Conservation (phyloP, 2,888 invertebrate species). For the Gymnocheta viridis region DNA sequence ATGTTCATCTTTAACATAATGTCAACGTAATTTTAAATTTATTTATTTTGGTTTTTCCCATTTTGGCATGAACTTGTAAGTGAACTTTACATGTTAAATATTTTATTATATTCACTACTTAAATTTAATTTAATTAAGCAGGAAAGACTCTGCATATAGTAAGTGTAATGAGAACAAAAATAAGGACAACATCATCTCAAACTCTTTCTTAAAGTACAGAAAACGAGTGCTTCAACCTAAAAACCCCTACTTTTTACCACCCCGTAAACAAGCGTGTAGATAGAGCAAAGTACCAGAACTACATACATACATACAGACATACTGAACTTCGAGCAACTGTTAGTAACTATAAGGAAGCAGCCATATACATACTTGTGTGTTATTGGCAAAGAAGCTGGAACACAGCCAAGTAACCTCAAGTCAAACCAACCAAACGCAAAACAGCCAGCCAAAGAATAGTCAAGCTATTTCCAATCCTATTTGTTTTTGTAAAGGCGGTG, state of each 20-base stretch:
- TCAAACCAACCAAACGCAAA: constrained; percentile 71
- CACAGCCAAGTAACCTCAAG: constrained; percentile 74
- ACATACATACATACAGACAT: too few species aligned
- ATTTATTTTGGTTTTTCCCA: constrained; percentile 1
- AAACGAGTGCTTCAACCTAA: background rate
- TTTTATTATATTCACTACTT: constrained; percentile 53
- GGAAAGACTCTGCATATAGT: background rate
- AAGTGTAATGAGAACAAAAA: background rate
- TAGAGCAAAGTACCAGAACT: constrained; percentile 1
- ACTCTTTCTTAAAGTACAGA: constrained; percentile 8
- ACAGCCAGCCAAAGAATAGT: constrained; percentile 62
- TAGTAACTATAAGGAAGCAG: constrained; percentile 29
- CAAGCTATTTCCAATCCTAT: constrained; percentile 65
- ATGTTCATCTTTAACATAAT: background rate
- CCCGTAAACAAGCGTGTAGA: background rate
- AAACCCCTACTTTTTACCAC: background rate
- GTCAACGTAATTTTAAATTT: background rate
- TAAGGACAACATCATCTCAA: constrained; percentile 19
- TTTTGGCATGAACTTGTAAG: constrained; percentile 45
- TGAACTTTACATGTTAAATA: constrained; percentile 48
- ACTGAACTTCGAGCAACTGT: background rate
- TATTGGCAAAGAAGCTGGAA: constrained; percentile 76
- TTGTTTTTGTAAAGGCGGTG: constrained; percentile 60
- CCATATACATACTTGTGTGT: constrained; percentile 66
- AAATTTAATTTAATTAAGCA: constrained; percentile 66